Conservation (phyloP, 2,888 invertebrate genomes). For the Myopa testacea region DNA sequence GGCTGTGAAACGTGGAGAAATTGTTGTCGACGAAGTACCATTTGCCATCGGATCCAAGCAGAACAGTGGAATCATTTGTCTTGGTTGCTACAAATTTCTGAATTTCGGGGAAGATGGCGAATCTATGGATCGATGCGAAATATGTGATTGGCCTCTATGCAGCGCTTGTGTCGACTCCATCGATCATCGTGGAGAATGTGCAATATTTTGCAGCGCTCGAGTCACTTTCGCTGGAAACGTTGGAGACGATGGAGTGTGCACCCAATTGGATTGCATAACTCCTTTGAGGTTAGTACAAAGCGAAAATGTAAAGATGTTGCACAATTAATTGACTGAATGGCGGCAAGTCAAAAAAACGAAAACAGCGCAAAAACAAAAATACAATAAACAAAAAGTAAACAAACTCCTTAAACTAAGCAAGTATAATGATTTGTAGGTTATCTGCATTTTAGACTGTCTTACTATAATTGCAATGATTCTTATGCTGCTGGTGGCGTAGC, state of each 20-base stretch:
- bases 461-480: too few species aligned
- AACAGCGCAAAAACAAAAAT: too few species aligned
- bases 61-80: constrained; percentile 78
- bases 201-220: constrained; percentile 72
- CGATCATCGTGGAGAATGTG: constrained; percentile 78
- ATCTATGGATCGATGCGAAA: constrained; percentile 72
- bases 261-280: constrained; percentile 85
- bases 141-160: constrained; percentile 77
- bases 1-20: constrained; percentile 77
- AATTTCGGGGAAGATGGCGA: constrained; percentile 65
- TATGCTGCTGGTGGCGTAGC: too few species aligned
- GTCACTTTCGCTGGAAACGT: constrained; percentile 74
- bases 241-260: constrained; percentile 71
- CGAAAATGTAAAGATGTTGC: background rate
- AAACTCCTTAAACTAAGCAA: too few species aligned
- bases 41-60: constrained; percentile 84
- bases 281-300: constrained; percentile 76
- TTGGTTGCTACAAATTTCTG: constrained; percentile 78
- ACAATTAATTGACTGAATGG: background rate
- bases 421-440: too few species aligned
- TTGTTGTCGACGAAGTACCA: constrained; percentile 79
- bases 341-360: too few species aligned
- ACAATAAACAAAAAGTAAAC: too few species aligned
- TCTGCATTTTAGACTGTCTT: too few species aligned
- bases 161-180: constrained; percentile 69